phyloP scores from a whole-genome alignment of 2,797 vertebrate species.

The Bufotes viridis region DNA sequence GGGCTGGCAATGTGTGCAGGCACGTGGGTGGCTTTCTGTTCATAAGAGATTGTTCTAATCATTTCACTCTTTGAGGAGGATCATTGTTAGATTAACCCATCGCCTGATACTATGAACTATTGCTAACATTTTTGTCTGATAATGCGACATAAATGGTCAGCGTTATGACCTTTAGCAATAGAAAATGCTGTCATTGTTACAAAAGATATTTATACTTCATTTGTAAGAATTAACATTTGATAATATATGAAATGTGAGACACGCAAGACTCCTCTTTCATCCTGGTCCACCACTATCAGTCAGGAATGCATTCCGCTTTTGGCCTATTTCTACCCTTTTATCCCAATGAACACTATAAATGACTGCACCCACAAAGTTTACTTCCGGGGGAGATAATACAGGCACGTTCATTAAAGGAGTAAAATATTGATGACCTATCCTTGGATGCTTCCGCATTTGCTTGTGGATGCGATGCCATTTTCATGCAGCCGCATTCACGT shows the following conservation, averaged over 20 bases:
- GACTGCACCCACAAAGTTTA: background rate
- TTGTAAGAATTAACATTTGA: background rate
- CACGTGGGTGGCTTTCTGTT: conserved; percentile 54
- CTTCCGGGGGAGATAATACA: too few relatives aligned
- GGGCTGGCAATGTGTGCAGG: conserved; percentile 1
- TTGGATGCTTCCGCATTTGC: too few relatives aligned
- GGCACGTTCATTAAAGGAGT: too few relatives aligned
- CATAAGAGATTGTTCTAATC: conserved; percentile 49
- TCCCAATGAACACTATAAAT: too few relatives aligned
- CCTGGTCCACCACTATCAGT: background rate
- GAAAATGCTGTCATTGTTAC: background rate
- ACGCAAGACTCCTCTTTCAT: background rate
- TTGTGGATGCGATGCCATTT: too few relatives aligned
- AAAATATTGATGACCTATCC: too few relatives aligned
- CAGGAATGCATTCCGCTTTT: too few relatives aligned
- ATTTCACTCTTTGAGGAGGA: conserved; percentile 33
- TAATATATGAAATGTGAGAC: background rate
- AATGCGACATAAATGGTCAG: background rate
- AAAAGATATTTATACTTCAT: background rate
- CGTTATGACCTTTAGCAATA: background rate
- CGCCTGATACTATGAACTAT: conserved; percentile 7
- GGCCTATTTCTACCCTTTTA: too few relatives aligned
- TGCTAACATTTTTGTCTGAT: conserved; percentile 6
- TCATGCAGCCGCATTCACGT: too few relatives aligned
- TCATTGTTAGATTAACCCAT: conserved; percentile 56